Base-by-base conservation (phyloP, 2,113 vertebrate genomes). In the Paraplagusia blochii region DNA sequence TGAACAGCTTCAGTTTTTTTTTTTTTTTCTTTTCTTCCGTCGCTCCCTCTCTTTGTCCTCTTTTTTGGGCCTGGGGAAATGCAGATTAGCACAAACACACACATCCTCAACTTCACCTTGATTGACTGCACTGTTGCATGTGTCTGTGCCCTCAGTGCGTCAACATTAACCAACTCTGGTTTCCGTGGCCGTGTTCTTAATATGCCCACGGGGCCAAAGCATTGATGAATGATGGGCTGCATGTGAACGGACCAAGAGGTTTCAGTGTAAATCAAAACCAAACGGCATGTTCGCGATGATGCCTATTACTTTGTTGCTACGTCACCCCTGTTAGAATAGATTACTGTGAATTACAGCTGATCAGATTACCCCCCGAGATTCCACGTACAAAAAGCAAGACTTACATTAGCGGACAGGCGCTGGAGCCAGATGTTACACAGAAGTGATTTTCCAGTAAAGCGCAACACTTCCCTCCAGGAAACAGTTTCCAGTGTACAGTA, bases 11-110 rank as follows among this genome's bases (percentile, higher is more conserved):
- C 44, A 70, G 22, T 29, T 29, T 44, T 72, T 58, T 52, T 70
- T 67, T 63, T 70, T 66, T 62, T 29, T 29, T 44, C 70, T 58
- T 52, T 70, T 67, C 65, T 70, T 66, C 64, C 58, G 47, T 36
- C 54, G 7, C 63, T 59, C 44, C 36, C 62, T 44, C 52, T 44
- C 43, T 42, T 55, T 1, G 17, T 50, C 69, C 42, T 67, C 58
- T 39, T 57, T n/a, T 58, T 49, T 29, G 45, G 50, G 52, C 58
- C 60, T 6, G 1, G 33, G 58, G 43, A 56, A 63, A 66, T 14
- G 53, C 12, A 17, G 42, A 74, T 76, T 80, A 73, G 60, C 79
- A 79, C 77, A 62, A 72, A 81, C 55, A 72, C 62, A 81, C 55
- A 72, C 62, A 54, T 64, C 65, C 58, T 71, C 68, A 22, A 29